Percentiles rank a stretch among this genome's conserved stretches.
Conservation (phyloP, 2,888 invertebrate species). For the Eristalis intricaria region DNA sequence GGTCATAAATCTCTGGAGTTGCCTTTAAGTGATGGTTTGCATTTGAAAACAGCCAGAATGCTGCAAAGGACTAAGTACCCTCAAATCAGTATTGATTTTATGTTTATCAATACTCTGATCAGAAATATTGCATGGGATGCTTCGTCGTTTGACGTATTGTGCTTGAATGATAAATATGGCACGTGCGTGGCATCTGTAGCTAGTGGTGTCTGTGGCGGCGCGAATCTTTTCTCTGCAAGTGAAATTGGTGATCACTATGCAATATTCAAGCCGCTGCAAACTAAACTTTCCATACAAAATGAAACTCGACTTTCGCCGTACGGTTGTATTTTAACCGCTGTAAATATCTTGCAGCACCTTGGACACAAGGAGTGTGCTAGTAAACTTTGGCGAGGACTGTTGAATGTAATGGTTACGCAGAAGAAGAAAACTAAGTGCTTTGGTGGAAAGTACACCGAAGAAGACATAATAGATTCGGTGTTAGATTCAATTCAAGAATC, state of each 20-base stretch:
- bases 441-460: conserved; percentile 73
- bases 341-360: conserved; percentile 74
- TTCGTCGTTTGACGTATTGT: conserved; percentile 74
- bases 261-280: conserved; percentile 78
- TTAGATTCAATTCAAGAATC: conserved; percentile 4
- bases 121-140: conserved; percentile 73
- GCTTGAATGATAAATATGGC: conserved; percentile 76
- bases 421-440: conserved; percentile 74
- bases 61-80: conserved; percentile 63
- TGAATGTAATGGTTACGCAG: conserved; percentile 73
- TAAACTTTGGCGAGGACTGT: conserved; percentile 73
- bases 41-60: conserved; percentile 71
- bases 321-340: conserved; percentile 74
- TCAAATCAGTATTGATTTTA: conserved; percentile 73
- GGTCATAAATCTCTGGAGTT: conserved; percentile 75
- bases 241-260: conserved; percentile 76
- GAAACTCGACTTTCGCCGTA: conserved; percentile 75
- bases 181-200: conserved; percentile 75
- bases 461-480: conserved; percentile 75
- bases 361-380: conserved; percentile 71
- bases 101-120: conserved; percentile 74
- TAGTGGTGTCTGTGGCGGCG: conserved; percentile 76
- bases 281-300: conserved; percentile 75
- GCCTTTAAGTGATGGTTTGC: conserved; percentile 74
- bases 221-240: conserved; percentile 75